These are phyloP conservation scores for Myotis lucifugus DNA, from an alignment of 2,113 vertebrate genomes.

Conservation along the genomic window DNA sequence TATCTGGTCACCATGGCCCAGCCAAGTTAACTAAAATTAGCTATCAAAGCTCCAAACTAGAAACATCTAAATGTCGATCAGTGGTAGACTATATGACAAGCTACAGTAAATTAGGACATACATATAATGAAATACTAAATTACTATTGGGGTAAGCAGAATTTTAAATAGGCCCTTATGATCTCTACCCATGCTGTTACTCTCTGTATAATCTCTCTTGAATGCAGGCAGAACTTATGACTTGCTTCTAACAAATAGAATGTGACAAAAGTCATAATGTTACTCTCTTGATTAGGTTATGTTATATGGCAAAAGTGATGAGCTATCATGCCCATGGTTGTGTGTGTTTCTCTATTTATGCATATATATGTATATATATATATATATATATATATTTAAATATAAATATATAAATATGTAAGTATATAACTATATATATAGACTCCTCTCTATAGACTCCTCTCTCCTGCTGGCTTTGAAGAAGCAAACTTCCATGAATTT, in stretches of 20 bases:
- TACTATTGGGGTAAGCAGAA: neutral
- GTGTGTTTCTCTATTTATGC: neutral
- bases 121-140: neutral
- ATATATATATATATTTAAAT: neutral
- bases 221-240: neutral
- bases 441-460: neutral
- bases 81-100: neutral
- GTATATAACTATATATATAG: neutral
- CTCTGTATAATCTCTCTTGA: neutral
- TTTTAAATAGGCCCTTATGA: neutral
- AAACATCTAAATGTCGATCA: conserved; percentile 10
- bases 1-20: neutral
- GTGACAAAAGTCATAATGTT: neutral
- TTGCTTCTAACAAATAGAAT: conserved; percentile 9
- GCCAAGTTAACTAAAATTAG: conserved; percentile 6
- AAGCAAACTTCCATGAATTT: neutral
- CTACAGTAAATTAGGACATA: neutral
- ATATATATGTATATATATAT: neutral
- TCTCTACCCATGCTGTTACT: neutral
- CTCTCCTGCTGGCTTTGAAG: neutral
- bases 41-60: neutral
- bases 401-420: neutral
- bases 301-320: neutral
- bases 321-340: neutral
- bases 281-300: neutral